Percentiles rank a stretch among this genome's conserved stretches.
phyloP scores from a whole-genome alignment of 2,797 vertebrate genomes.

The Pipistrellus pipistrellus region DNA sequence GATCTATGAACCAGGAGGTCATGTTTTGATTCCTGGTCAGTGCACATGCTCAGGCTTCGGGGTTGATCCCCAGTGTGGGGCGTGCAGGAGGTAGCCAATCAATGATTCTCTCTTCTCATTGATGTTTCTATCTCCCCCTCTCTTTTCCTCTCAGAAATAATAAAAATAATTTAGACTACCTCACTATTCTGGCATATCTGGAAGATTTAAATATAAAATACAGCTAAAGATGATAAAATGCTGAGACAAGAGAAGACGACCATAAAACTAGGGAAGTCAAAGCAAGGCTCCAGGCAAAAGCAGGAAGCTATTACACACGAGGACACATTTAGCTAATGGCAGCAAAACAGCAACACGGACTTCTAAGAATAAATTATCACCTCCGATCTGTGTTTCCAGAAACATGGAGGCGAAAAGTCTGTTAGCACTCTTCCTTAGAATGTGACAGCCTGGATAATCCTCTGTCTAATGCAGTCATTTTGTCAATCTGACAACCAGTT shows the following conservation, averaged over 20 bases:
- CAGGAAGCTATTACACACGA: not conserved
- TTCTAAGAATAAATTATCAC: not conserved
- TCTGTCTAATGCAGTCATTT: not conserved
- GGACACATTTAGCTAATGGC: not conserved
- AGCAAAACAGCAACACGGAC: not conserved
- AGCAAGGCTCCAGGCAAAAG: not conserved
- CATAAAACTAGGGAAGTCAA: not conserved
- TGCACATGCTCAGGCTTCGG: no score
- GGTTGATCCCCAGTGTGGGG: no score
- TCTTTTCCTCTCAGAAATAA: no score
- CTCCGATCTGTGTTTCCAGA: not conserved
- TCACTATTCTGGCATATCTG: not conserved
- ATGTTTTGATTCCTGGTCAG: no score
- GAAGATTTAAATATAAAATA: not conserved
- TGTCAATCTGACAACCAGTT: not conserved
- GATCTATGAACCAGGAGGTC: no score
- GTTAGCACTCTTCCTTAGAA: not conserved
- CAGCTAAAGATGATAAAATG: not conserved
- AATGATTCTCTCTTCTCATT: no score
- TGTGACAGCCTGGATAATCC: not conserved
- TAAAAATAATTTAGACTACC: no score
- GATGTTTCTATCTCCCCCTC: no score
- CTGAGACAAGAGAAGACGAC: not conserved
- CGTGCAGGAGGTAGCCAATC: no score
- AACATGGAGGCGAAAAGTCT: not conserved